phyloP scores from a whole-genome alignment of 2,888 invertebrate genomes.

The Oscheius sp. region DNA sequence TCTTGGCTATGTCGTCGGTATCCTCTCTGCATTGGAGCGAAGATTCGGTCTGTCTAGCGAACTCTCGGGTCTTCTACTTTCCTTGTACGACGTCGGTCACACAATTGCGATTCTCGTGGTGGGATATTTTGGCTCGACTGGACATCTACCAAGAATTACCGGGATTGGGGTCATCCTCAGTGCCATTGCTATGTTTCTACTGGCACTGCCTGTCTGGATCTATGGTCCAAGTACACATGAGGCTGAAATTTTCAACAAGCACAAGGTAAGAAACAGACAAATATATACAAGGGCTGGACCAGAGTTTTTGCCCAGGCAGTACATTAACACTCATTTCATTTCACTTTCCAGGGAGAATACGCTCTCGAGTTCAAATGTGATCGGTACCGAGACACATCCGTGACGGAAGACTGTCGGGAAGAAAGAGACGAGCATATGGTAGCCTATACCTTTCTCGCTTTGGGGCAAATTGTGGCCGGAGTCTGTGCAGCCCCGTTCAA shows the following conservation, averaged over 20 bases:
- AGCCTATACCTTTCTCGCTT: constrained; percentile 55
- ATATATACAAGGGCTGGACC: too few relatives aligned
- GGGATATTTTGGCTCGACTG: constrained; percentile 63
- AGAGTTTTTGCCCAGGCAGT: too few relatives aligned
- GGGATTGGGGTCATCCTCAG: constrained; percentile 63
- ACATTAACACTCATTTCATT: too few relatives aligned
- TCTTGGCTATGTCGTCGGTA: constrained; percentile 61
- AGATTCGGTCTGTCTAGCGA: constrained; percentile 55
- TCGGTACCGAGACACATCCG: constrained; percentile 39
- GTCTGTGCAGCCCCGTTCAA: constrained; percentile 66
- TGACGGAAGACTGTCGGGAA: constrained; percentile 48
- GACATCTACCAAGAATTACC: constrained; percentile 63
- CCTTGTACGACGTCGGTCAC: constrained; percentile 66
- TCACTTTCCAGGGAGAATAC: constrained; percentile 46
- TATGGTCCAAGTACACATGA: constrained; percentile 58
- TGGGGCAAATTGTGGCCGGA: constrained; percentile 63
- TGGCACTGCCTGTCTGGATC: constrained; percentile 59
- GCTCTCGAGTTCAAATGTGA: constrained; percentile 49
- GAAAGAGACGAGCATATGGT: constrained; percentile 52
- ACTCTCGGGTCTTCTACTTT: constrained; percentile 59
- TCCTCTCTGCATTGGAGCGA: constrained; percentile 60
- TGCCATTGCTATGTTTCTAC: constrained; percentile 60
- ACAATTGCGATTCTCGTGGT: constrained; percentile 62
- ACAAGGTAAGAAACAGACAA: constrained; percentile 23
- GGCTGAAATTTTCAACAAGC: constrained; percentile 40